Base-by-base conservation (phyloP, 2,888 invertebrate species). In the Clostera curtula region DNA sequence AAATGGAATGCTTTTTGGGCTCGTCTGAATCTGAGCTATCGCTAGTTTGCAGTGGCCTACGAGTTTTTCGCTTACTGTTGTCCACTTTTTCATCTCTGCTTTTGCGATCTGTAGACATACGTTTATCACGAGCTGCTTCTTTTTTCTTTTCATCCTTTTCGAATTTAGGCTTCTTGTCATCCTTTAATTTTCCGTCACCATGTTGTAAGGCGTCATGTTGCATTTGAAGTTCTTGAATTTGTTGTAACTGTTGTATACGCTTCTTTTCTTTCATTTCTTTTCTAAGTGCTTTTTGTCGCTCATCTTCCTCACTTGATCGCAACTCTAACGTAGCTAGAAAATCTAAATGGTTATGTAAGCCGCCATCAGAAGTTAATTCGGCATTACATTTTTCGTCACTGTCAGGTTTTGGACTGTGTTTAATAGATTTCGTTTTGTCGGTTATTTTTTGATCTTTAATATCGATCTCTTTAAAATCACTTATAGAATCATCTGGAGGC, bases 1-100 rank as follows among this genome's bases (percentile, higher is more conserved):
- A 95, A 56, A 95, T 95, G 29, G 95, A 95, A 82, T 94, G 95
- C 66, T 94, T 93, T 68, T 93, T 94, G 25, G 91, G 92, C 65
- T 91, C 92, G 59, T 93, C 93, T 4, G 92, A 91, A 67, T 93
- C 93, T 2, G 90, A 88, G 37, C 84, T 88, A 25, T 89, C 90
- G 8, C 89, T 88, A 49, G 88, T 89, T 30, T 89, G 85, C 6
- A 63, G 41, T 25, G 61, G 67, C 49, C 76, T 83, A 18, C 79
- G 67, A 50, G 74, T 76, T 44, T 85, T 86, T 7, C 74, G 65
- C 50, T 75, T 80, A 25, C 36, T 63, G 21, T 34, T 54, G 10
- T 80, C 76, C 34, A 42, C 56, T 53, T 72, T 76, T 12, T 86
- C 85, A 25, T 86, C 86, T 41, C 83, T 67, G 49, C 83, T 85